Evolutionary conservation across 2,113 vertebrate genomes (phyloP), one percentile per base, ranked within the genome.

Genomic region (Furnarius figulus): DNA sequence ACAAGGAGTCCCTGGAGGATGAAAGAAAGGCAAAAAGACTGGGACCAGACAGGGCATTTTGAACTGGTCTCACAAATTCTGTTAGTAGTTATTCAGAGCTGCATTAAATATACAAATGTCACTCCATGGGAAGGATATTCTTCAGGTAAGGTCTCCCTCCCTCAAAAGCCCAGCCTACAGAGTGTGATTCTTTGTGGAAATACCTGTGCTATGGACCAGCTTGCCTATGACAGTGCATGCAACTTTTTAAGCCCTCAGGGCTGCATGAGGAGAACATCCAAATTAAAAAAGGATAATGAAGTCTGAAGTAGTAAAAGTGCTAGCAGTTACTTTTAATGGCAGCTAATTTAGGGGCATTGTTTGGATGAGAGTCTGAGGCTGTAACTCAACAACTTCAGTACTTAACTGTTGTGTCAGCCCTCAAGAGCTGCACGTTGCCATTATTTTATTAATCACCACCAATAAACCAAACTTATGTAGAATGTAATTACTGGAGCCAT

Each of bases 401-500:
- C 42, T 66, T 81, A 71, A 66, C 35, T 76, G 75, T 66, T 73
- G 90, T 81, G 88, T 74, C 85, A 95, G 86, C 83, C 76, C 76
- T 74, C 79, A 39, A 62, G 94, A 96, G 83, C 75, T 90, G 22
- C 53, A 8, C 30, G 3, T 5, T 33, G 52, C 66, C 62, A 28
- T 84, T 46, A 65, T 65, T 89, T 89, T 75, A 86, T 81, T 87
- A 94, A 96, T 96, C 73, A 84, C 70, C 83, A 25, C 61, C 84
- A 3, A 84, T 84, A 89, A 95, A 94, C 50, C 46, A 55, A n/a
- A n/a, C 3, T 76, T 42, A 27, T 2, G 65, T 31, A 82, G 83
- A 35, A 63, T 88, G 90, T 93, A 96, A 95, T 93, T 74, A 86
- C 71, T 18, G 35, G 20, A 90, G 35, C 67, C 59, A 11, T 93